Evolutionary conservation across 2,113 vertebrate species (phyloP).

Genomic region (Formicarius rufipectus): DNA sequence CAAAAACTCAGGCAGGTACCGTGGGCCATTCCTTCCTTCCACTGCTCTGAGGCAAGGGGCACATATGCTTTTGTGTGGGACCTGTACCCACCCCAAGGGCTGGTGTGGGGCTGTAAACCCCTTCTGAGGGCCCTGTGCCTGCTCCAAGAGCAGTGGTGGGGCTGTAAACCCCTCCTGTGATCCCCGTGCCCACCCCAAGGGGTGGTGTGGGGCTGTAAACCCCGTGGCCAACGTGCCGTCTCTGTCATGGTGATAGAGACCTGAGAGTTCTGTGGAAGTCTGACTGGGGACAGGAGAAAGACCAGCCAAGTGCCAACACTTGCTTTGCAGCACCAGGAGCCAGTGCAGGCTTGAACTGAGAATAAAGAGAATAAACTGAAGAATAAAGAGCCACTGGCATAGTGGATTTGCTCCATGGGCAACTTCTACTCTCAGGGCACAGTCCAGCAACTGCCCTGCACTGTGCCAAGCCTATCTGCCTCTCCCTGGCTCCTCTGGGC

Average conservation of each 20-base stretch:
- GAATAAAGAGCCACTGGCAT: rapidly evolving
- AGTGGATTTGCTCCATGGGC: rapidly evolving
- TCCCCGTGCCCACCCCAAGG: neutral
- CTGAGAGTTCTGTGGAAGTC: neutral
- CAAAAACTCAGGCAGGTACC: conserved; percentile 86
- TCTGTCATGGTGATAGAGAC: neutral
- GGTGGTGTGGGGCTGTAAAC: neutral
- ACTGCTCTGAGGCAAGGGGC: neutral
- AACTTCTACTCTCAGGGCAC: neutral
- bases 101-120: neutral
- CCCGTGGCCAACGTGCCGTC: rapidly evolving
- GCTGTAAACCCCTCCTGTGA: neutral
- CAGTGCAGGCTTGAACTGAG: neutral
- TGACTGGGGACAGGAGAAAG: neutral
- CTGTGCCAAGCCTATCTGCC: neutral
- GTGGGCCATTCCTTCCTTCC: conserved; percentile 48
- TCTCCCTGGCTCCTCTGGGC: neutral
- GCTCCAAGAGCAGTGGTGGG: neutral
- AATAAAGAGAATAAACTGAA: too few species aligned
- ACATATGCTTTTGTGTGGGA: rapidly evolving
- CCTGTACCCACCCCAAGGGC: neutral
- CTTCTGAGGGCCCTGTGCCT: neutral
- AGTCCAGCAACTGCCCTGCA: neutral
- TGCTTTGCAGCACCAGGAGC: neutral
- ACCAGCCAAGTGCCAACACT: neutral